Percentiles rank a stretch among this genome's conserved stretches.
phyloP scores from a whole-genome alignment of 2,888 invertebrate genomes.

The Drosophila barbarae region DNA sequence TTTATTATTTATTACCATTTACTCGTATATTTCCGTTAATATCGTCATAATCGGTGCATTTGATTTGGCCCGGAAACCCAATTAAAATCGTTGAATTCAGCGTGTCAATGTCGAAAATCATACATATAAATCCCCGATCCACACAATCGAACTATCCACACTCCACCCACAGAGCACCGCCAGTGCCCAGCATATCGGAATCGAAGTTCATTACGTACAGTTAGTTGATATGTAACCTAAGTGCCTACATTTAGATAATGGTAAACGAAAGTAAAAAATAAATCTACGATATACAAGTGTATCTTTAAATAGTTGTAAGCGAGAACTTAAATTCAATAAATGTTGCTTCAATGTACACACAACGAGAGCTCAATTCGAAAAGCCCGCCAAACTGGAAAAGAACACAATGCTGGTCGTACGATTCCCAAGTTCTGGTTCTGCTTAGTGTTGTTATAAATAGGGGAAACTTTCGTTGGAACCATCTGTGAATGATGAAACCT shows the following conservation, averaged over 20 bases:
- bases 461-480: accelerated
- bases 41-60: constrained; percentile 59
- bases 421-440: constrained; percentile 56
- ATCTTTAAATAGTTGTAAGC: constrained; percentile 53
- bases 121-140: constrained; percentile 55
- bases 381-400: constrained; percentile 18
- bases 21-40: constrained; percentile 57
- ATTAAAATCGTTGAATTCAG: constrained; percentile 68
- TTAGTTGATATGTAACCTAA: constrained; percentile 72
- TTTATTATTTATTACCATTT: constrained; percentile 73
- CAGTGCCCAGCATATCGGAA: constrained; percentile 45
- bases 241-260: constrained; percentile 64
- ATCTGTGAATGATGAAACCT: constrained; percentile 53
- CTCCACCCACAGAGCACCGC: constrained; percentile 36
- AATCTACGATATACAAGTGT: constrained; percentile 30
- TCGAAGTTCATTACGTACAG: constrained; percentile 68
- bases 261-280: constrained; percentile 49
- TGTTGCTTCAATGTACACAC: constrained; percentile 57
- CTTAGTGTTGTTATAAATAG: constrained; percentile 1
- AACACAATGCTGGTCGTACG: background rate
- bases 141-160: constrained; percentile 46
- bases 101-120: constrained; percentile 73
- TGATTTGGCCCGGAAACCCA: constrained; percentile 41
- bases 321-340: constrained; percentile 67
- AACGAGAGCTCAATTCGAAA: constrained; percentile 1